These are phyloP conservation scores for Gastracanthus pulcherrimus DNA, from an alignment of 2,888 invertebrate species.

Conservation along the genomic window DNA sequence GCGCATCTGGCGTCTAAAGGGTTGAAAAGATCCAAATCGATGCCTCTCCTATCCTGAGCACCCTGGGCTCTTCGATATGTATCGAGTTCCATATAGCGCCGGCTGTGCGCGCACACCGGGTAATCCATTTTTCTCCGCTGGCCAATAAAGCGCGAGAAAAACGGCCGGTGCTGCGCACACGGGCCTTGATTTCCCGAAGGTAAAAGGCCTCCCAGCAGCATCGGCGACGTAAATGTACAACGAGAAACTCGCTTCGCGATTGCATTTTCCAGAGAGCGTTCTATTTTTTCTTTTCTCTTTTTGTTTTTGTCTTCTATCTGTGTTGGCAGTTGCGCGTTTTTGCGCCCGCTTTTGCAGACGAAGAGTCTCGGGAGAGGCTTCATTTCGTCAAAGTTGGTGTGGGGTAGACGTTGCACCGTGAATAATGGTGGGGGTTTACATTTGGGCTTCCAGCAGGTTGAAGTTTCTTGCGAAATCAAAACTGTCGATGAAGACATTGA, in stretches of 20 bases:
- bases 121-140: neutral
- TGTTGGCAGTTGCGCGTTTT: neutral
- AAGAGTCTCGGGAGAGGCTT: neutral
- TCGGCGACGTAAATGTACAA: conserved; percentile 1
- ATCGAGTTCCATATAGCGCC: no score
- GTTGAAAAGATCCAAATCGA: conserved; percentile 24
- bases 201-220: conserved; percentile 30
- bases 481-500: neutral
- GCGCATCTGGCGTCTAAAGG: conserved; percentile 30
- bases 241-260: conserved; percentile 19
- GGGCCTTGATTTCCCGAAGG: conserved; percentile 53
- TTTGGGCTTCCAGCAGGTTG: neutral
- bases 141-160: conserved; percentile 44
- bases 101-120: no score
- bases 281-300: neutral
- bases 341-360: neutral
- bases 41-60: neutral
- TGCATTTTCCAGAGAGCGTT: conserved; percentile 18
- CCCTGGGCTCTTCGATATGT: conserved; percentile 8
- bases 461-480: neutral
- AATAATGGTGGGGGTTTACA: neutral
- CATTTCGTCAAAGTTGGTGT: conserved; percentile 12
- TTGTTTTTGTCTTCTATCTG: neutral
- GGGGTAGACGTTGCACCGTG: neutral
- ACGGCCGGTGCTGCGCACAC: neutral